Conservation (phyloP, 2,888 invertebrate species). For the Macaria liturata region DNA sequence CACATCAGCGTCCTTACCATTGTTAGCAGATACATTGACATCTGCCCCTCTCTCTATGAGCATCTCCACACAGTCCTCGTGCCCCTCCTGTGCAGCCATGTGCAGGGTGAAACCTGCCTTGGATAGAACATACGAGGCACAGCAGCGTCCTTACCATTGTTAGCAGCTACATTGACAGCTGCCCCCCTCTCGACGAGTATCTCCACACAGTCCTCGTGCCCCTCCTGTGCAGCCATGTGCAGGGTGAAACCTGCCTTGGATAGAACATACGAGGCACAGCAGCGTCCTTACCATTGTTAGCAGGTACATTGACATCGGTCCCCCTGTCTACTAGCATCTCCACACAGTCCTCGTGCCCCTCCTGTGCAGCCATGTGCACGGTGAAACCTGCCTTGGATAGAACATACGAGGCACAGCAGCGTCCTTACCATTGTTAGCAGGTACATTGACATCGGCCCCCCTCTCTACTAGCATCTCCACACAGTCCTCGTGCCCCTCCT, state of each 20-base stretch:
- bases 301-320: slow-evolving; percentile 92
- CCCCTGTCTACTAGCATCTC: slow-evolving; percentile 95
- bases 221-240: slow-evolving; percentile 97
- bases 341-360: slow-evolving; percentile 97
- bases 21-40: slow-evolving; percentile 92
- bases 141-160: slow-evolving; percentile 88
- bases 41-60: slow-evolving; percentile 95
- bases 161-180: slow-evolving; percentile 92
- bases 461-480: slow-evolving; percentile 95
- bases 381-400: slow-evolving; percentile 98
- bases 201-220: slow-evolving; percentile 97
- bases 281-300: slow-evolving; percentile 90
- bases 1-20: too few species aligned
- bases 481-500: slow-evolving; percentile 98
- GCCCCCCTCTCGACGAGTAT: slow-evolving; percentile 95
- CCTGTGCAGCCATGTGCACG: slow-evolving; percentile 96
- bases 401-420: too few species aligned
- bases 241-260: slow-evolving; percentile 98
- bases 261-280: too few species aligned
- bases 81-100: slow-evolving; percentile 96
- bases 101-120: slow-evolving; percentile 98
- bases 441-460: slow-evolving; percentile 92
- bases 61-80: slow-evolving; percentile 96
- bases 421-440: slow-evolving; percentile 90
- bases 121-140: too few species aligned